Conservation (phyloP, 1,140 invertebrate species). For the Macrotrachela quadricornifera region DNA sequence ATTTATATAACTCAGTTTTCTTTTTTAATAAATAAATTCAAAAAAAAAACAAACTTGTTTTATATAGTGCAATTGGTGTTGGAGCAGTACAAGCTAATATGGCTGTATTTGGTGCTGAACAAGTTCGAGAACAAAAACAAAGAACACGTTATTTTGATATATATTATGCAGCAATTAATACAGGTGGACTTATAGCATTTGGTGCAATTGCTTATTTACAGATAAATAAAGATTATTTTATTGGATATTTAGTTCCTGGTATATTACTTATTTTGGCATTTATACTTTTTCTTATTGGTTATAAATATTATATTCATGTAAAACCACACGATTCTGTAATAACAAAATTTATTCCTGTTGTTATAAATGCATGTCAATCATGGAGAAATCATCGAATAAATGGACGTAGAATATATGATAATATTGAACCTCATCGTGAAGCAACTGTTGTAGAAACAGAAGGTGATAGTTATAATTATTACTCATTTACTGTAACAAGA, state of each 20-base stretch:
- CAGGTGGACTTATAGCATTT: conserved; percentile 32
- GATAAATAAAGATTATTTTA: conserved; percentile 29
- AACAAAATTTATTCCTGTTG: too few relatives aligned
- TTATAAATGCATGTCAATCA: too few relatives aligned
- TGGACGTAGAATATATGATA: too few relatives aligned
- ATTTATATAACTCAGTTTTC: not conserved
- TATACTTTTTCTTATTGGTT: conserved; percentile 20
- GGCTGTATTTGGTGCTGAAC: conserved; percentile 36
- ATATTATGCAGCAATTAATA: conserved; percentile 37
- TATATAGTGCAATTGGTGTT: conserved; percentile 27
- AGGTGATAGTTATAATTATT: too few relatives aligned
- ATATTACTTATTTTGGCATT: conserved; percentile 17
- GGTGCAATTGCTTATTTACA: conserved; percentile 31
- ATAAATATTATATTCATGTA: conserved; percentile 11
- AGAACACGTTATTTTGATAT: conserved; percentile 33
- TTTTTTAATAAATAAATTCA: not conserved
- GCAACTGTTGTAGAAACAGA: too few relatives aligned
- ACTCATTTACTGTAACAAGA: too few relatives aligned
- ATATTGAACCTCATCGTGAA: too few relatives aligned
- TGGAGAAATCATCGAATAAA: too few relatives aligned
- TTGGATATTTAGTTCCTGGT: conserved; percentile 28
- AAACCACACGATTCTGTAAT: not conserved
- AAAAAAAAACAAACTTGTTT: not conserved
- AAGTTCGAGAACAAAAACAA: conserved; percentile 20
- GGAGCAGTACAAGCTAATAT: conserved; percentile 34